Evolutionary conservation across 2,888 invertebrate genomes (phyloP).

Genomic region (Synanthedon formicaeformis): DNA sequence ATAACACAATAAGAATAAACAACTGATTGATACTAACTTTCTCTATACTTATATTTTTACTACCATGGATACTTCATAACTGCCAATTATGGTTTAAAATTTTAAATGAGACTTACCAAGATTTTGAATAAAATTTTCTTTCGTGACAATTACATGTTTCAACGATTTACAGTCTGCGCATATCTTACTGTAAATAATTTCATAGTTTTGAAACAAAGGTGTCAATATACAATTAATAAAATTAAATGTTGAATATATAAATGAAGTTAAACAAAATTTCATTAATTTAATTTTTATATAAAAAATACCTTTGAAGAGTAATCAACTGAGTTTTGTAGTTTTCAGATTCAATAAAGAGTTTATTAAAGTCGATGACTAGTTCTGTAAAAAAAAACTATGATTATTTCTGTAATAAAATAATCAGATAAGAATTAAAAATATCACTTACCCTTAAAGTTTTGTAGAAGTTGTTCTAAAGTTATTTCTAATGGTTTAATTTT

Average conservation of each 20-base stretch:
- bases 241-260: too few relatives aligned
- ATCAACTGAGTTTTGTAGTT: slow-evolving; percentile 26
- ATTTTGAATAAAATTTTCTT: slow-evolving; percentile 37
- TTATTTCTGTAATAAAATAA: too few relatives aligned
- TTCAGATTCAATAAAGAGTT: slow-evolving; percentile 26
- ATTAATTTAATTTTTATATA: not conserved
- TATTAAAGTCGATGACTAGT: slow-evolving; percentile 32
- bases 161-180: slow-evolving; percentile 34
- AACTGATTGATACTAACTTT: too few relatives aligned
- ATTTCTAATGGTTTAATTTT: slow-evolving; percentile 34
- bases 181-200: slow-evolving; percentile 26
- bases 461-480: slow-evolving; percentile 28
- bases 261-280: too few relatives aligned
- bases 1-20: too few relatives aligned
- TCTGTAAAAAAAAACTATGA: slow-evolving; percentile 35
- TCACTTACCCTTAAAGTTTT: slow-evolving; percentile 31
- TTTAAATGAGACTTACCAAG: slow-evolving; percentile 29
- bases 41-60: too few relatives aligned
- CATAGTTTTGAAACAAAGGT: not conserved
- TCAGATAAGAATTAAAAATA: too few relatives aligned
- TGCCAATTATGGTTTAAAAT: too few relatives aligned
- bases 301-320: slow-evolving; percentile 5
- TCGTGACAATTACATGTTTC: slow-evolving; percentile 31
- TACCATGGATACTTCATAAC: too few relatives aligned
- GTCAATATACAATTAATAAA: not conserved